Percentiles rank a stretch among this genome's conserved stretches.
Conservation (phyloP, 2,888 invertebrate species). For the Dicycla oo region DNA sequence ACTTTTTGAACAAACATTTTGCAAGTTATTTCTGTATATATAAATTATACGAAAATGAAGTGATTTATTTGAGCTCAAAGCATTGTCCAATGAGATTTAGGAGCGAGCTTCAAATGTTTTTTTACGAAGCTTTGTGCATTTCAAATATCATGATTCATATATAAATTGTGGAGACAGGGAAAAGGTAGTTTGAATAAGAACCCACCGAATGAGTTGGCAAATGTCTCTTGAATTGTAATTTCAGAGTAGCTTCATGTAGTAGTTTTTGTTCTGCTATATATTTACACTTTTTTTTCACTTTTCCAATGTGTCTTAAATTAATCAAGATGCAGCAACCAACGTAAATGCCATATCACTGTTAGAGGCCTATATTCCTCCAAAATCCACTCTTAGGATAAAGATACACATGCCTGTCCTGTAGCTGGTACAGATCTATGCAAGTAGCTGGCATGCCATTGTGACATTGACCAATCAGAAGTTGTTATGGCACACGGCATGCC, state of each 20-base stretch:
- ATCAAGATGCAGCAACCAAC: neutral
- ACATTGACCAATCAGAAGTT: too few species aligned
- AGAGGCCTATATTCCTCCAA: neutral
- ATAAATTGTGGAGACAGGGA: too few species aligned
- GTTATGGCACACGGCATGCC: too few species aligned
- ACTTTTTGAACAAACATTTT: conserved; percentile 46
- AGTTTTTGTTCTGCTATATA: neutral
- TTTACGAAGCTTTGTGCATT: neutral
- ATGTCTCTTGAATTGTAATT: neutral
- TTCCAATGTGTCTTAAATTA: neutral
- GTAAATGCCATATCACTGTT: neutral
- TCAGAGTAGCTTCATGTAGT: neutral
- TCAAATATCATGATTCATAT: neutral
- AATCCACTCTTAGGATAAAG: neutral
- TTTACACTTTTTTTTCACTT: too few species aligned
- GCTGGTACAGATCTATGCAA: too few species aligned
- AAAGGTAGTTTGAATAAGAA: neutral
- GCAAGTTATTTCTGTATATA: conserved; percentile 22
- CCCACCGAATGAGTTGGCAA: neutral
- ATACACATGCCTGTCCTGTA: too few species aligned
- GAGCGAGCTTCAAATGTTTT: neutral
- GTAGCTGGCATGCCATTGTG: too few species aligned
- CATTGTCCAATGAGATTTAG: conserved; percentile 7
- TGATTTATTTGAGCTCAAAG: conserved; percentile 43
- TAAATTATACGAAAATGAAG: conserved; percentile 31